Conservation (phyloP, 2,888 invertebrate species). For the Mamestra brassicae region DNA sequence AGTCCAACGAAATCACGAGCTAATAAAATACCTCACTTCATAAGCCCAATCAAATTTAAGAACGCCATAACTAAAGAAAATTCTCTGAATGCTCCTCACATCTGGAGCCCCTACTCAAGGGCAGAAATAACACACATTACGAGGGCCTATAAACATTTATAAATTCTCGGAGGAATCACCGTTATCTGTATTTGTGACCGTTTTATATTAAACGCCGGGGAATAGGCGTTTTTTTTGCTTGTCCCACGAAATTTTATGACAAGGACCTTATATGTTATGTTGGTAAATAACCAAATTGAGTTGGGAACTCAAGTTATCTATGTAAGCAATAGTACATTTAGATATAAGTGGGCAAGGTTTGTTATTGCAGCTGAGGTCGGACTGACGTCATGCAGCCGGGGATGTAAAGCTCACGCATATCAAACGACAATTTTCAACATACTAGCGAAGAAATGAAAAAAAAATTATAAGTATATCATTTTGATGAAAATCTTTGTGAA, state of each 20-base stretch:
- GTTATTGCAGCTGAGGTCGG: not conserved
- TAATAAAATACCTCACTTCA: slow-evolving; percentile 6
- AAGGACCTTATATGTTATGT: not conserved
- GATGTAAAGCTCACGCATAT: not conserved
- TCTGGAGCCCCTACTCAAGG: slow-evolving; percentile 36
- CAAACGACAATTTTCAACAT: not conserved
- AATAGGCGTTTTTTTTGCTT: slow-evolving; percentile 1
- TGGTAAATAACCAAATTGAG: slow-evolving; percentile 9
- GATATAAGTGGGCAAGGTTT: not conserved
- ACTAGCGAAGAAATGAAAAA: not conserved
- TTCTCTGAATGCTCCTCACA: slow-evolving; percentile 10
- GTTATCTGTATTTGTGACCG: slow-evolving; percentile 52
- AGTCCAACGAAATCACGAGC: not conserved
- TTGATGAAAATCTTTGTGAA: not conserved
- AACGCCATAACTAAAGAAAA: slow-evolving; percentile 18
- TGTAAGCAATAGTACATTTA: no score
- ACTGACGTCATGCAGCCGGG: no score
- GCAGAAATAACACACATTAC: slow-evolving; percentile 65
- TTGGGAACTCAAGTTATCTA: not conserved
- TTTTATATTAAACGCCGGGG: slow-evolving; percentile 49
- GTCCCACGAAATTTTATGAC: slow-evolving; percentile 12
- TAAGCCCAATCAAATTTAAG: slow-evolving; percentile 33
- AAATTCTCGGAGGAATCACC: slow-evolving; percentile 60
- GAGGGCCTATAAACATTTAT: slow-evolving; percentile 67
- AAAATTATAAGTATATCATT: not conserved